These are phyloP conservation scores for Adelosebastes latens DNA, from an alignment of 2,797 vertebrate species.

Conservation along the genomic window DNA sequence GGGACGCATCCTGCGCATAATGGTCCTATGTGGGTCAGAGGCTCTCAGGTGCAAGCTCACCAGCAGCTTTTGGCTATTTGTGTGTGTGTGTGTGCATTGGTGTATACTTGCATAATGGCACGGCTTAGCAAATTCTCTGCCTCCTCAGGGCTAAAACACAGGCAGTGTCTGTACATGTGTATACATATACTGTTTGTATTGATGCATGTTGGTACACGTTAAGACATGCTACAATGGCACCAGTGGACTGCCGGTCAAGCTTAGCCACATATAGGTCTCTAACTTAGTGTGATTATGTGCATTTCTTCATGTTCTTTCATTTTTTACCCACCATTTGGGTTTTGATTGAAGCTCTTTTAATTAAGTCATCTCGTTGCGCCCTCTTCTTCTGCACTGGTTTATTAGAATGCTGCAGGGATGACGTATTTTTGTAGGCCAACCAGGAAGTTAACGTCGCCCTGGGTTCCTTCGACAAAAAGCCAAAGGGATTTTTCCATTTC, in stretches of 20 bases:
- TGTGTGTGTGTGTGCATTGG: neutral
- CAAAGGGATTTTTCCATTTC: too few species aligned
- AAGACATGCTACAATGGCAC: neutral
- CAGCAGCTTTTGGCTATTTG: constrained; percentile 17
- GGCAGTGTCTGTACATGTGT: neutral
- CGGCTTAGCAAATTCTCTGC: neutral
- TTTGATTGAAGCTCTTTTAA: neutral
- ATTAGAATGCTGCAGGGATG: too few species aligned
- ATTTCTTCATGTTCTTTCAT: neutral
- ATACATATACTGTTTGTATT: neutral
- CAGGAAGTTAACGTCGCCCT: too few species aligned
- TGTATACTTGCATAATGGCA: neutral
- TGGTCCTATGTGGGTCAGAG: constrained; percentile 62
- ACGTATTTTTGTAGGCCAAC: too few species aligned
- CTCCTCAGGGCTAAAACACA: too few species aligned
- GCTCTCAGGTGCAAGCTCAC: constrained; percentile 47
- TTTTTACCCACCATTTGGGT: neutral
- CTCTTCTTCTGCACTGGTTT: neutral
- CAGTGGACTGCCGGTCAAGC: neutral
- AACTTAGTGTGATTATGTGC: neutral
- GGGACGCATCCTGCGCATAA: constrained; percentile 36
- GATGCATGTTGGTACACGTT: neutral
- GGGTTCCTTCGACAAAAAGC: too few species aligned
- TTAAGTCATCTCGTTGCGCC: neutral
- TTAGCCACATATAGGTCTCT: neutral